phyloP scores from a whole-genome alignment of 2,888 invertebrate genomes.

The Nephrotoma guestfalica region DNA sequence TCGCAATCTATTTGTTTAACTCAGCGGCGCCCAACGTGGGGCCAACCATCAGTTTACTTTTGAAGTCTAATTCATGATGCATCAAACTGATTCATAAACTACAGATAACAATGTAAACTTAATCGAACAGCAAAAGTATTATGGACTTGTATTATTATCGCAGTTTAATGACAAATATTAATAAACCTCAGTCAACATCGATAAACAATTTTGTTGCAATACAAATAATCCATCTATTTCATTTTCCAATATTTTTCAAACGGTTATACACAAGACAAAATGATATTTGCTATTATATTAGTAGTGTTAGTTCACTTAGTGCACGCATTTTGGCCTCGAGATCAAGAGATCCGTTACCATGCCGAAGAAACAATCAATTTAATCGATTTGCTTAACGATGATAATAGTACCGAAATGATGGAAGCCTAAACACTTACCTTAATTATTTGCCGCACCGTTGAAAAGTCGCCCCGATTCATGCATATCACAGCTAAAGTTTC shows the following conservation, averaged over 20 bases:
- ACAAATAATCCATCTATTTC: background rate
- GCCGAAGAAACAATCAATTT: constrained; percentile 27
- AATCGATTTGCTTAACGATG: constrained; percentile 17
- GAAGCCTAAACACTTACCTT: constrained; percentile 39
- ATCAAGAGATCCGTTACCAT: constrained; percentile 25
- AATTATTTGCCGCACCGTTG: constrained; percentile 62
- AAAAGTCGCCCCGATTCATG: constrained; percentile 54
- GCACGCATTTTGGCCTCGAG: constrained; percentile 25
- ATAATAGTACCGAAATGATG: background rate
- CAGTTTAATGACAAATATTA: too few species aligned
- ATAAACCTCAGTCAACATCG: background rate
- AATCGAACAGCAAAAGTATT: too few species aligned
- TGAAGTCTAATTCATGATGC: too few species aligned
- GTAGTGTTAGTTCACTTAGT: background rate
- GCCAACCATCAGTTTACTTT: too few species aligned
- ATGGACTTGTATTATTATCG: too few species aligned
- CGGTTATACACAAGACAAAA: background rate
- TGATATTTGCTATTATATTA: background rate
- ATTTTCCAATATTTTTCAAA: background rate
- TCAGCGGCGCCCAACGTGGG: too few species aligned
- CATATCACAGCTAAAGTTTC: constrained; percentile 62
- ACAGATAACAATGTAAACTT: too few species aligned
- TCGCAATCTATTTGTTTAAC: too few species aligned
- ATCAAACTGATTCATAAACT: too few species aligned
- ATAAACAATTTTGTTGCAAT: background rate